Percentiles rank a stretch among this genome's conserved stretches.
Conservation (phyloP, 2,113 vertebrate genomes). For the Crotalus tigris region DNA sequence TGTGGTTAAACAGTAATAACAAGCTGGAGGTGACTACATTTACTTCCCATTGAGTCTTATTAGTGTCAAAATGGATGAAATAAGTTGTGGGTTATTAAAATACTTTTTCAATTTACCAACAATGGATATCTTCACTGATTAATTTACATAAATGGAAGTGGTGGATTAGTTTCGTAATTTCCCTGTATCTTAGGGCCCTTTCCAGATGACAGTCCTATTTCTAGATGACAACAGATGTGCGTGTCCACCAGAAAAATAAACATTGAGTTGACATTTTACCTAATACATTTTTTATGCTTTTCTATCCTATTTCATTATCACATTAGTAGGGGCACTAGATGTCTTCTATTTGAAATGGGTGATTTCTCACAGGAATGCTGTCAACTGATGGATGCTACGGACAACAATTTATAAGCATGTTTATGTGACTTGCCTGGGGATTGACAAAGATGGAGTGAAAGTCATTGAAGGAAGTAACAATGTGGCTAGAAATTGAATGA, state of each 20-base stretch:
- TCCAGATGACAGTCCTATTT: background rate
- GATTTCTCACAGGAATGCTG: background rate
- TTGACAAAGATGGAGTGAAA: conserved; percentile 4
- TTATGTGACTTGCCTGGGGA: background rate
- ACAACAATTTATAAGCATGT: background rate
- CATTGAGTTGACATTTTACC: background rate
- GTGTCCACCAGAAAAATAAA: background rate
- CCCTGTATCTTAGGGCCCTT: background rate
- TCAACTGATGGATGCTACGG: background rate
- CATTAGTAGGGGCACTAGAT: background rate
- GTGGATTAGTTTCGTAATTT: background rate
- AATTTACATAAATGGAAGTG: background rate
- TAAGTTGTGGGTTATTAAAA: background rate
- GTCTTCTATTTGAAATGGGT: background rate
- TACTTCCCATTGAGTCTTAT: background rate
- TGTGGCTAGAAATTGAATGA: background rate
- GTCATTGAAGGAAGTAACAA: background rate
- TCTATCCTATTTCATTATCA: background rate
- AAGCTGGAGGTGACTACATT: background rate
- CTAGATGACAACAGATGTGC: background rate
- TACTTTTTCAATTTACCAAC: background rate
- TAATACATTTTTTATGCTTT: background rate
- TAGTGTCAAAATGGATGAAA: background rate
- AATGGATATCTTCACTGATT: background rate
- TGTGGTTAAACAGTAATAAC: background rate